phyloP scores from a whole-genome alignment of 2,113 vertebrate genomes.

The Coregonus clupeaformis region DNA sequence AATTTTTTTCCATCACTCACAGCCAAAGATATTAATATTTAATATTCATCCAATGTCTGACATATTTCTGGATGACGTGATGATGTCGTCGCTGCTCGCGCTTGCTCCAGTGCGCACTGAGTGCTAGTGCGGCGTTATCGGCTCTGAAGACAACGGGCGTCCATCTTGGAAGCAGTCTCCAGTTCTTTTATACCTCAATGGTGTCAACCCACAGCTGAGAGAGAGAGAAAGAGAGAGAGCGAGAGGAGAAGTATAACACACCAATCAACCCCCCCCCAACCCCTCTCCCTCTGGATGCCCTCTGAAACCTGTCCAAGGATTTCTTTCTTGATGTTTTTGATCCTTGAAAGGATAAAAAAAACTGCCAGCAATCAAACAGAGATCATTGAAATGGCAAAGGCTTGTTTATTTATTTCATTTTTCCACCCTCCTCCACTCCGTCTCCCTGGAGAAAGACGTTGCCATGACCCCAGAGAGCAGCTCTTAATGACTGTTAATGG shows the following conservation, averaged over 20 bases:
- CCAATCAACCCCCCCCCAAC: constrained; percentile 8
- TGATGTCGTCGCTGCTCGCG: no score
- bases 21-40: no score
- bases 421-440: neutral
- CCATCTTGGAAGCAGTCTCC: no score
- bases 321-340: neutral
- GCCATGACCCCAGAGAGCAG: neutral
- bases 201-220: neutral
- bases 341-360: constrained; percentile 7
- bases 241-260: neutral
- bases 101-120: no score
- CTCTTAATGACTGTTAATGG: constrained; percentile 9
- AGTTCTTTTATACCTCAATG: no score
- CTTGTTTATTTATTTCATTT: constrained; percentile 3
- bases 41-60: no score
- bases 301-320: constrained; percentile 6
- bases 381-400: neutral
- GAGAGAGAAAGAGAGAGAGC: neutral
- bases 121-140: no score
- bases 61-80: no score
- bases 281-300: constrained; percentile 12
- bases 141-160: no score
- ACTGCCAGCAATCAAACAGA: neutral
- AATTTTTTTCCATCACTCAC: no score
- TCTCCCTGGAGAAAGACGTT: neutral